Evolutionary conservation across 1,140 invertebrate species (phyloP).

Genomic region (Batillaria attramentaria): DNA sequence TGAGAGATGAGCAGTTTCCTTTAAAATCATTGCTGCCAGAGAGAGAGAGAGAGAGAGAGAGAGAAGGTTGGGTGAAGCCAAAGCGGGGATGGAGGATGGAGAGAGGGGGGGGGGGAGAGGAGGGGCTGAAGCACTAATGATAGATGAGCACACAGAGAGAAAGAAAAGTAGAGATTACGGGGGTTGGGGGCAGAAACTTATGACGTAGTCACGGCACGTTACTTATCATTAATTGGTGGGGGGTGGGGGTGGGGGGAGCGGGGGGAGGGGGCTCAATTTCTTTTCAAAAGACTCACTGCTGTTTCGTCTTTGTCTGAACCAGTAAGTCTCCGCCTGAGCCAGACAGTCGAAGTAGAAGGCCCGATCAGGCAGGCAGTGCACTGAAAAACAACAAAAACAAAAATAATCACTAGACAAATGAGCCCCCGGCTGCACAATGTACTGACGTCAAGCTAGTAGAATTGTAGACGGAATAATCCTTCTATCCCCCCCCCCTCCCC

Average conservation of each 20-base stretch:
- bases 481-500: not conserved
- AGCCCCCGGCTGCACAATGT: too few relatives aligned
- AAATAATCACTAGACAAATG: not conserved
- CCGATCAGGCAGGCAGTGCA: slow-evolving; percentile 51
- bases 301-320: slow-evolving; percentile 28
- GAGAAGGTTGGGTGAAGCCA: too few relatives aligned
- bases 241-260: too few relatives aligned
- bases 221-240: not conserved
- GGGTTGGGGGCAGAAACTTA: not conserved
- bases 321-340: slow-evolving; percentile 56
- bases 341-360: slow-evolving; percentile 61
- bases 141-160: too few relatives aligned
- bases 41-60: too few relatives aligned
- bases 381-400: slow-evolving; percentile 42
- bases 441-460: not conserved
- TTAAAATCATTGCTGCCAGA: too few relatives aligned
- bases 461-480: too few relatives aligned
- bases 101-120: too few relatives aligned
- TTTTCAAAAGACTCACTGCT: slow-evolving; percentile 45
- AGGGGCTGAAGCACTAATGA: too few relatives aligned
- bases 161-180: not conserved
- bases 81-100: too few relatives aligned
- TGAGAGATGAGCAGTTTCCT: too few relatives aligned
- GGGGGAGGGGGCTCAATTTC: too few relatives aligned
- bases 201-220: not conserved